Base-by-base conservation (phyloP, 2,113 vertebrate species). In the Picathartes gymnocephalus region DNA sequence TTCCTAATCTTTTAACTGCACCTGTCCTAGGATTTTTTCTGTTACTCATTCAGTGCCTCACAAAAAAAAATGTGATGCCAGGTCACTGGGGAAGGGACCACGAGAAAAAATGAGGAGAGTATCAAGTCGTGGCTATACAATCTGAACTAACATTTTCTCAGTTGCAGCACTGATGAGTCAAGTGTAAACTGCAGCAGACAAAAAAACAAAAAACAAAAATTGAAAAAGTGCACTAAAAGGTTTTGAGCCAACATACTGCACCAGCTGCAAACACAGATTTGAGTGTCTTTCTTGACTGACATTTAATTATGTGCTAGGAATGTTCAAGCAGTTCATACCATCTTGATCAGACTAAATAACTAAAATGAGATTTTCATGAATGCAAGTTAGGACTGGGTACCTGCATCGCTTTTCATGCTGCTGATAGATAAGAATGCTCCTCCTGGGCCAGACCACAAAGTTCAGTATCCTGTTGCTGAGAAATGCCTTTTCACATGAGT, bases 401-500 rank as follows among this genome's bases (percentile, higher is more conserved):
- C 23, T 64, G 14, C 53, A 51, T n/a, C 15, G 8, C 9, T 69
- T 76, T 88, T 47, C 10, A 6, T 28, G 16, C 9, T 2, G 1
- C 12, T 48, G 30, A 20, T 24, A 17, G 1, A 1, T n/a, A 39
- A 51, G 25, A 39, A 78, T 3, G 9, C 31, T 78, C 51, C 60
- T 81, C 9, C 33, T 35, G 35, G 17, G 25, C 16, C 65, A 66
- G 40, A 81, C 8, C 7, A 6, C 21, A 35, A 17, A 73, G 8
- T 31, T 81, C 60, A 48, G 24, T 17, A 13, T 48, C 22, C 15
- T 50, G 5, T 42, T 22, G 42, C 56, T 81, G 56, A 90, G 33
- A 92, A 84, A 14, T 33, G 10, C 7, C 1, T 0, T 65, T 90
- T 87, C 18, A 60, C 15, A 23, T 0, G 0, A 16, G 45, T 25